Evolutionary conservation across 2,797 vertebrate species (phyloP), one percentile per base, ranked within the genome.

Genomic region (Trematomus bernacchii): DNA sequence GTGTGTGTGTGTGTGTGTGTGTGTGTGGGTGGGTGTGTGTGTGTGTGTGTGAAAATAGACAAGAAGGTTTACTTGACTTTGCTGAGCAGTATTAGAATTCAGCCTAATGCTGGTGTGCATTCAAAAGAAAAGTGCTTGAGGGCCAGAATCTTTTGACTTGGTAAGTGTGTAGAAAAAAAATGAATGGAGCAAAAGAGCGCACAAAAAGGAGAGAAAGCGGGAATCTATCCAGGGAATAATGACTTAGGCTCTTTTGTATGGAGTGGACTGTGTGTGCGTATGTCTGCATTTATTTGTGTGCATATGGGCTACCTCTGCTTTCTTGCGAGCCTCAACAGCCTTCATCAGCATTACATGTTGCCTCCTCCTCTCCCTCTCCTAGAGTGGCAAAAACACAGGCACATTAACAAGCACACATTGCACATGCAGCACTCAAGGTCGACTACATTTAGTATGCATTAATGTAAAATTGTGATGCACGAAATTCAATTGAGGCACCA

Each of bases 291-390:
- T 53, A 77, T 83, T 77, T 73, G 77, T 78, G 80, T 75, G 74
- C 73, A 77, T 75, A 43, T 83, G 80, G 75, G 84, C 79, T 96
- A 99, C 98, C 96, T 99, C 98, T 79, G 98, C 98, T 95, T 99
- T 99, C 91, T 99, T 99, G 91, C 98, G 97, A 69, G 98, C 97
- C 90, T 99, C 98, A 91, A 99, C 97, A 57, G 98, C 98, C 95
- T 99, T 99, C 97, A 99, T 96, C 86, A 99, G 96, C 97, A 99
- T 98, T 92, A 99, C 95, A 75, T 99, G 98, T 85, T 99, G 98
- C 84, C 98, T 95, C 83, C 98, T 96, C 90, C 98, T 96, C 93
- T 99, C 98, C 89, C 98, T 96, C 89, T 99, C 98, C 98, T 99
- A 95, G 84, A 92, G 92, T 92, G 92, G 91, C 90, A 95, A 87